Evolutionary conservation across 2,888 invertebrate species (phyloP).

Genomic region (Athalia circularis): DNA sequence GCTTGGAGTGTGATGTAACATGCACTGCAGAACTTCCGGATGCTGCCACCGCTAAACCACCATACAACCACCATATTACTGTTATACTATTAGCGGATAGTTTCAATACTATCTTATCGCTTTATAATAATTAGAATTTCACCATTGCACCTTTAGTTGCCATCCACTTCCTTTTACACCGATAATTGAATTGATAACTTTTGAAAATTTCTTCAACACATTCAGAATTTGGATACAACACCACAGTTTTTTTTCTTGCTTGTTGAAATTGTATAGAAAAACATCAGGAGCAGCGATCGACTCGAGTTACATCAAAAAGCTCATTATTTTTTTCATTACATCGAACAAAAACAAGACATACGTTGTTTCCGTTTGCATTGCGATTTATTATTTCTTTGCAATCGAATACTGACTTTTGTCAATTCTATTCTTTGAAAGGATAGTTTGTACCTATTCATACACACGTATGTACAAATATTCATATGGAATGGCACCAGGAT

Average conservation of each 20-base stretch:
- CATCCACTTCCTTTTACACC: not conserved
- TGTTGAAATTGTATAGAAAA: too few relatives aligned
- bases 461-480: conserved; percentile 2
- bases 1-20: conserved; percentile 72
- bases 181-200: not conserved
- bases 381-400: not conserved
- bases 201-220: not conserved
- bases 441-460: too few relatives aligned
- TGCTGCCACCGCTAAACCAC: conserved; percentile 72
- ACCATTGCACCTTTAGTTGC: not conserved
- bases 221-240: not conserved
- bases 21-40: conserved; percentile 72
- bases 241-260: not conserved
- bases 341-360: too few relatives aligned
- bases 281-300: too few relatives aligned
- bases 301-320: too few relatives aligned
- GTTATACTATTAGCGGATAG: conserved; percentile 28
- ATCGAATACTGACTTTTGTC: not conserved
- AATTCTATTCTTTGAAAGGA: not conserved
- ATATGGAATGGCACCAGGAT: not conserved
- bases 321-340: too few relatives aligned
- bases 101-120: conserved; percentile 64
- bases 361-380: too few relatives aligned
- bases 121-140: conserved; percentile 51
- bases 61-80: conserved; percentile 62